Percentiles rank a stretch among this genome's conserved stretches.
These are phyloP conservation scores for Pionites leucogaster DNA, from an alignment of 2,113 vertebrate genomes.

Conservation along the genomic window DNA sequence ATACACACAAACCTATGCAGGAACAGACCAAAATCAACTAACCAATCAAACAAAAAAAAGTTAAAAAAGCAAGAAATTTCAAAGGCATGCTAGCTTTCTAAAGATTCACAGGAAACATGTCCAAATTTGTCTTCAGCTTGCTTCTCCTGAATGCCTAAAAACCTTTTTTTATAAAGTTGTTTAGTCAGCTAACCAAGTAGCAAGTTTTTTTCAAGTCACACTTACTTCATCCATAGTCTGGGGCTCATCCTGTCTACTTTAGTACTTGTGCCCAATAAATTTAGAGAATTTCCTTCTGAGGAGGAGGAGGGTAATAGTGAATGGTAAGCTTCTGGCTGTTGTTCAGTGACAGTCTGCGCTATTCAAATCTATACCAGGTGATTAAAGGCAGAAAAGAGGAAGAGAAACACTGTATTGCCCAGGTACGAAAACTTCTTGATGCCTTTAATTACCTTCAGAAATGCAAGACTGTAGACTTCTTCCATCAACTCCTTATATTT, in stretches of 20 bases:
- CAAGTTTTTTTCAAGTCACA: background rate
- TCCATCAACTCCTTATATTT: slow-evolving; percentile 12
- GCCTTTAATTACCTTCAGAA: background rate
- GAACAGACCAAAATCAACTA: background rate
- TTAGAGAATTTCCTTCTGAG: background rate
- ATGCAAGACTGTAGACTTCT: background rate
- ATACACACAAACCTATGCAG: background rate
- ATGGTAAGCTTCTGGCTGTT: background rate
- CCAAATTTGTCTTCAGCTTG: background rate
- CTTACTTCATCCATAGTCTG: background rate
- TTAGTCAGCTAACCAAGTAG: background rate
- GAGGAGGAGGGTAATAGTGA: background rate
- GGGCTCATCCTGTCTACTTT: background rate
- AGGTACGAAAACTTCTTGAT: background rate
- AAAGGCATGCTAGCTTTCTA: background rate
- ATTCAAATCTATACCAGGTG: background rate
- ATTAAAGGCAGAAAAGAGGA: background rate
- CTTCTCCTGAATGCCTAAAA: background rate
- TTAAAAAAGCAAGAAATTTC: background rate
- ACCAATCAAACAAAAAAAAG: background rate
- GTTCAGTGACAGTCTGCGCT: background rate
- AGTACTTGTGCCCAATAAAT: background rate
- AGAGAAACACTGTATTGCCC: background rate
- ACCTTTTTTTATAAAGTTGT: background rate
- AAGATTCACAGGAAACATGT: background rate